A percentile compares a stretch with the other conserved stretches of the same genome.
Evolutionary conservation across 2,797 vertebrate species (phyloP).

Genomic region (Clarias laeviceps): DNA sequence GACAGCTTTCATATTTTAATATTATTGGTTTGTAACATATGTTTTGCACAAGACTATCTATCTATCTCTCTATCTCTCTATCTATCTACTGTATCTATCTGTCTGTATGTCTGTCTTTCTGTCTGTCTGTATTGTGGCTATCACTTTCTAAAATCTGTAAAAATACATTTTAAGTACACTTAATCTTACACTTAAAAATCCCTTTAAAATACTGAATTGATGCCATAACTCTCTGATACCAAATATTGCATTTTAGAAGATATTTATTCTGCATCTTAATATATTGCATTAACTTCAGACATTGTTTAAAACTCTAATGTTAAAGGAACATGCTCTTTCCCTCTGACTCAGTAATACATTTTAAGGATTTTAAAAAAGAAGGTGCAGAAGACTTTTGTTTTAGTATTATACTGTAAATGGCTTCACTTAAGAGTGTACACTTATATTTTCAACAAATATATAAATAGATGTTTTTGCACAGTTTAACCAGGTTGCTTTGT

Average conservation of each 20-base stretch:
- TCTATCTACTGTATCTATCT: constrained; percentile 1
- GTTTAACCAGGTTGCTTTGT: neutral
- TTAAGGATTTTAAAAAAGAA: neutral
- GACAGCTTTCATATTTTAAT: neutral
- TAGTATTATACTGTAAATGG: neutral
- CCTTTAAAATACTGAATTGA: neutral
- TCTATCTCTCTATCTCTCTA: neutral
- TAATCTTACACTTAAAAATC: neutral
- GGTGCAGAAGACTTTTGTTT: neutral
- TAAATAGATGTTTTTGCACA: neutral
- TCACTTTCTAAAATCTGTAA: neutral
- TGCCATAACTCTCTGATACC: neutral
- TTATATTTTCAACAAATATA: neutral
- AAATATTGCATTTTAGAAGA: neutral
- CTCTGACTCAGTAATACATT: neutral
- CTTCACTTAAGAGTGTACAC: too few species aligned
- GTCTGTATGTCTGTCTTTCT: neutral
- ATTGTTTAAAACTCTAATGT: neutral
- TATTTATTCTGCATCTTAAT: neutral
- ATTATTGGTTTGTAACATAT: too few species aligned
- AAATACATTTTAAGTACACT: neutral
- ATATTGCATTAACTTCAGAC: neutral
- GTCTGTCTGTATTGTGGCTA: neutral
- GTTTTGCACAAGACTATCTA: too few species aligned
- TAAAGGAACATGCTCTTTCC: neutral